Conservation (phyloP, 2,888 invertebrate species). For the Mesopsocus fuscifrons region DNA sequence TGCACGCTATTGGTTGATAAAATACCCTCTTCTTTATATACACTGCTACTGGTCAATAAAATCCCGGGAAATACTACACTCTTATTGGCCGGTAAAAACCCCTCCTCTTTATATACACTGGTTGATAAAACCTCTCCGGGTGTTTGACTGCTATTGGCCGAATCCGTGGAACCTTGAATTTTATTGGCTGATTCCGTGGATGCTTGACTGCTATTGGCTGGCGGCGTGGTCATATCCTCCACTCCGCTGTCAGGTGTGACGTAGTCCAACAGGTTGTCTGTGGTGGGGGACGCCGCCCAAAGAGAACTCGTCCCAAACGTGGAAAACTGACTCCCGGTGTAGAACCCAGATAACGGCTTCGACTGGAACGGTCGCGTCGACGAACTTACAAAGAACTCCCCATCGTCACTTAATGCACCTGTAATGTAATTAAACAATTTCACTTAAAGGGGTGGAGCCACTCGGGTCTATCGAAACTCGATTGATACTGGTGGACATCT, state of each 20-base stretch:
- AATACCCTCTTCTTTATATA: no score
- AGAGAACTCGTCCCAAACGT: constrained; percentile 19
- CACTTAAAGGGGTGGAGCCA: no score
- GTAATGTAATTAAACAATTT: constrained; percentile 14
- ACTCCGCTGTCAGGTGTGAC: constrained; percentile 42
- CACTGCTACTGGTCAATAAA: no score
- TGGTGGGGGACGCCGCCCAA: background rate
- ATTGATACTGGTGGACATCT: no score
- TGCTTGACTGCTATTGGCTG: constrained; percentile 19
- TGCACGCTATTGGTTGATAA: no score
- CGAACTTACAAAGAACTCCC: constrained; percentile 55
- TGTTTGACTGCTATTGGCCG: no score
- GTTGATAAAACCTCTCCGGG: no score
- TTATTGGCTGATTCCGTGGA: background rate
- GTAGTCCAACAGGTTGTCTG: constrained; percentile 22
- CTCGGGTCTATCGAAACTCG: no score
- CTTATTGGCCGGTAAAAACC: no score
- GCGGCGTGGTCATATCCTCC: constrained; percentile 40
- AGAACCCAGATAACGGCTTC: constrained; percentile 44
- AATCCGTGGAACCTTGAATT: no score
- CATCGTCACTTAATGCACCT: constrained; percentile 32
- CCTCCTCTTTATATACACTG: no score
- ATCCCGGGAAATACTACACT: no score
- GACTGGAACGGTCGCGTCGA: constrained; percentile 51
- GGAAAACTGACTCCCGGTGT: constrained; percentile 34